Evolutionary conservation across 2,888 invertebrate genomes (phyloP), one percentile per base, ranked within the genome.

Genomic region (Ctena decussata): DNA sequence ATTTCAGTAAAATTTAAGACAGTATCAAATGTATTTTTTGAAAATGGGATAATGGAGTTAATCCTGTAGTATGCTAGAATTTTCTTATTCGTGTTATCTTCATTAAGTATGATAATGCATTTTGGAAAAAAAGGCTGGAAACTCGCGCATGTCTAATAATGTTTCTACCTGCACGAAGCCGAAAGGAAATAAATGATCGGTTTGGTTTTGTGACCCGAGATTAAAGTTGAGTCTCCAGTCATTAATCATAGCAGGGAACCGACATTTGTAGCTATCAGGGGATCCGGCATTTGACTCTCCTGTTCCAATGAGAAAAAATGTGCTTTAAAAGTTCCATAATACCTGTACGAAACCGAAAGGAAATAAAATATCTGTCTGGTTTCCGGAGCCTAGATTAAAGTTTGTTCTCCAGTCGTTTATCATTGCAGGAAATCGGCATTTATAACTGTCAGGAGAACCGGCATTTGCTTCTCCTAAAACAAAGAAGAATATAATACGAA

Each of bases 271-370:
- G 0, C 72, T 84, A 70, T 92, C 77, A 8, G 91, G 89, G 5
- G 85, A 70, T 3, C 49, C 75, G 11, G 91, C 84, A 82, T 94
- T 93, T 0, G 91, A 77, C 72, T 94, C 94, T 39, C 94, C 94
- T 94, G 60, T 41, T 49, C 15, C 41, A 41, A 41, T 6, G 41
- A 15, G 41, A 41, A 41, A 11, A n/a, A n/a, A n/a, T n/a, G n/a
- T n/a, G n/a, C n/a, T n/a, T n/a, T n/a, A n/a, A n/a, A n/a, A 41
- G 41, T 41, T 6, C 41, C n/a, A n/a, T 5, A 69, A 46, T 77
- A 94, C 94, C 93, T 94, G 94, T 21, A 94, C 94, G 90, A 94
- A 94, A 11, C 94, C 94, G 85, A 94, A 94, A 6, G 94, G 94
- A 80, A 94, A 94, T 18, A 37, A 70, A 27, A 70, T 30, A 60